Base-by-base conservation (phyloP, 2,113 vertebrate genomes). In the Oenanthe oenanthe region DNA sequence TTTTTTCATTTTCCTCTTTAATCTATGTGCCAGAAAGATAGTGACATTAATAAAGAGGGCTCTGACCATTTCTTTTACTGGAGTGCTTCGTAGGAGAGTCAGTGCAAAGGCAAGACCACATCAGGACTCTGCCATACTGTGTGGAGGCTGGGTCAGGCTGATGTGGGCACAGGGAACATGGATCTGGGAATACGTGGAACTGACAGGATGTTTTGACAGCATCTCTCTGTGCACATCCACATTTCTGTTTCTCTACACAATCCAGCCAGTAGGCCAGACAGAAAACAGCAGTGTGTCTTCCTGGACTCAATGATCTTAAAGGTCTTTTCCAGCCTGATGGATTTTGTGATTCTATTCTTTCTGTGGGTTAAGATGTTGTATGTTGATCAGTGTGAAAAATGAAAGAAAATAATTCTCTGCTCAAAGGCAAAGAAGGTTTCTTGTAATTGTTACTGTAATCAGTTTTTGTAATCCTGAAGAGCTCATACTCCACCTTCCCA, bases 101-200 rank as follows among this genome's bases (percentile, higher is more conserved):
- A 38, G 19, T 58, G 36, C 50, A 68, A 72, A 88, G 14, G 50
- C n/a, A 72, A 71, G 31, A 56, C 40, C 48, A n/a, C 17, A 67
- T 24, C 19, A 67, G 25, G 24, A 81, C 25, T 43, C 25, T 63
- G 32, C 5, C 65, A 20, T 38, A 19, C 48, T 21, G 17, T 6
- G 8, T 53, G n/a, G 21, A 72, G 47, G 24, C 7, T 76, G 47
- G 17, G 5, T 43, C 43, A 63, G 62, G 43, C 57, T 66, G 16
- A 4, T 56, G 26, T 3, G 2, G n/a, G 20, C 38, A 84, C 38
- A 71, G 11, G 16, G 6, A 87, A n/a, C 42, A 50, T 3, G 6
- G 28, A 71, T 36, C 26, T 45, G 43, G 32, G 26, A 73, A 54
- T 28, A 58, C 0, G 0, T 34, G 26, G 56, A 63, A 34, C 26